These are phyloP conservation scores for Cichlasoma orientale DNA, from an alignment of 2,797 vertebrate species.

Conservation along the genomic window DNA sequence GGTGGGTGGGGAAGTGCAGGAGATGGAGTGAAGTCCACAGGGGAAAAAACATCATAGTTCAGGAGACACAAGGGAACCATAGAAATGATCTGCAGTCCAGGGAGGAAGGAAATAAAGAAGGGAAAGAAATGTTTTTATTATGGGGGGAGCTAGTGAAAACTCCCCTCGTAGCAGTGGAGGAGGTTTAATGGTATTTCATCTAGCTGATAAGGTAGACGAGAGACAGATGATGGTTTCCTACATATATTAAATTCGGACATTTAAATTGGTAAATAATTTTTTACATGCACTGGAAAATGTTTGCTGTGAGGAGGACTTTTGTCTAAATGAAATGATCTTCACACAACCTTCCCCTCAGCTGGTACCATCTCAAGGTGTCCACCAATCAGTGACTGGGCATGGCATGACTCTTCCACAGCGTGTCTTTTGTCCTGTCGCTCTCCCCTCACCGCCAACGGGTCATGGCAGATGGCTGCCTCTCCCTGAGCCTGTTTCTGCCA, in stretches of 20 bases:
- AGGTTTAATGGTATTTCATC: slow-evolving; percentile 37
- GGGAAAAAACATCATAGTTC: slow-evolving; percentile 62
- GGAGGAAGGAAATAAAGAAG: slow-evolving; percentile 27
- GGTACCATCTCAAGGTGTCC: slow-evolving; percentile 19
- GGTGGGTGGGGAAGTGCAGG: slow-evolving; percentile 60
- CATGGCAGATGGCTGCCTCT: too few relatives aligned
- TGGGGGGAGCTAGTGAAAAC: slow-evolving; percentile 37
- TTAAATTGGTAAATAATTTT: slow-evolving; percentile 22
- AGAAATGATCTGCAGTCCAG: slow-evolving; percentile 23
- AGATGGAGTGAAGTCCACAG: slow-evolving; percentile 61
- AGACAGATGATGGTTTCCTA: slow-evolving; percentile 15
- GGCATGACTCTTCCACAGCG: background rate
- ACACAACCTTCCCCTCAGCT: slow-evolving; percentile 7
- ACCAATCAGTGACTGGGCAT: slow-evolving; percentile 20
- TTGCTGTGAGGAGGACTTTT: slow-evolving; percentile 1
- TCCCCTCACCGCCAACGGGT: too few relatives aligned
- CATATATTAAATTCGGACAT: slow-evolving; percentile 24
- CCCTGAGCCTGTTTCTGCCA: too few relatives aligned
- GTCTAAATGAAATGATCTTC: slow-evolving; percentile 36
- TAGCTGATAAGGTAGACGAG: background rate
- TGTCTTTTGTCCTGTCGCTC: too few relatives aligned
- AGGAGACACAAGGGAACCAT: slow-evolving; percentile 37
- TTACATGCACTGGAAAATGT: slow-evolving; percentile 14
- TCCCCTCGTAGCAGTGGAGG: slow-evolving; percentile 5
- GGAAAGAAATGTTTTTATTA: slow-evolving; percentile 25